Base-by-base conservation (phyloP, 2,797 vertebrate genomes). In the Melanotaenia boesemani region DNA sequence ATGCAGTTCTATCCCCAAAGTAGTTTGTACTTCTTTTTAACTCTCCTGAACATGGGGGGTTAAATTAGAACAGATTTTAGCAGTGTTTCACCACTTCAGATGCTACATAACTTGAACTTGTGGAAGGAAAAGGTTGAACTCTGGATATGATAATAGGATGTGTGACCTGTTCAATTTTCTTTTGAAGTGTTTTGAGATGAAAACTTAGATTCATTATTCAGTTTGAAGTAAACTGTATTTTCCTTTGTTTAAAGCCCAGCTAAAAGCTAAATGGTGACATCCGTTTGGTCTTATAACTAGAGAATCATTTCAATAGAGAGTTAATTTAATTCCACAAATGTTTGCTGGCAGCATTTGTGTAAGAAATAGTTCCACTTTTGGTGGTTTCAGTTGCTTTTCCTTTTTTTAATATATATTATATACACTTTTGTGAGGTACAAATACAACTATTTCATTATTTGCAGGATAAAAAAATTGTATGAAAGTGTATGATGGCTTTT, bases 1-100 rank as follows among this genome's bases (percentile, higher is more conserved):
- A 62, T 34, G 32, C 36, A 60, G 63, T 63, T 80, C 32, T 76
- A 82, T 77, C 61, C 70, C 52, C 36, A 65, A 57, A 54, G 36
- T 72, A 70, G 50, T 76, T 65, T 70, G 55, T 70, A 83, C 86
- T 86, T 91, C 48, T 87, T 67, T 79, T 55, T 72, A 6, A 67
- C 80, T 82, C 71, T 75, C 74, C 28, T 63, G 52, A 79, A 67
- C 57, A 57, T 75, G 15, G 70, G 59, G 54, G 78, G 7, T 69
- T 65, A 15, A 64, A 77, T 50, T 24, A 39, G 72, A 56, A 54
- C 20, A 61, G 32, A 72, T 64, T 69, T 72, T 52, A 69, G 48
- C 50, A 52, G 41, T 59, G 63, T 70, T 71, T 24, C 32, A 24
- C 41, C 73, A 80, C 67, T 61, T 82, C 2, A 58, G 54, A 71